These are phyloP conservation scores for Deilephila elpenor DNA, from an alignment of 2,888 invertebrate species.

Conservation along the genomic window DNA sequence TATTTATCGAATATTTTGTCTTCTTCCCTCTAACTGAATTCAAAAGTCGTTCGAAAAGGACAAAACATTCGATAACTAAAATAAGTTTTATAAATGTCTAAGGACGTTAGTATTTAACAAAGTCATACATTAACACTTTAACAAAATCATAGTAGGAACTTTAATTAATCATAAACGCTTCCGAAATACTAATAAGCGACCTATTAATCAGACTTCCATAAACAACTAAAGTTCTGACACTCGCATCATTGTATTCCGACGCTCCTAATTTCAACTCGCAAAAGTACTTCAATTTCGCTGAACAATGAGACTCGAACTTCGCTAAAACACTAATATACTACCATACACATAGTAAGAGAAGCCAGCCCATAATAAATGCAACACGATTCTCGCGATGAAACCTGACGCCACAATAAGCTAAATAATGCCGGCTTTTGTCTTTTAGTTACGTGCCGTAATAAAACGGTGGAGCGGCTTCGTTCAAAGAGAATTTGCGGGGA, in stretches of 20 bases:
- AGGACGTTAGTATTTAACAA: no score
- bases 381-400: conserved; percentile 12
- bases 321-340: background rate
- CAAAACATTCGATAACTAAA: no score
- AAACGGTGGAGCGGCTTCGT: background rate
- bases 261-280: conserved; percentile 8
- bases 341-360: background rate
- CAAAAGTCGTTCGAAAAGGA: no score
- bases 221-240: background rate
- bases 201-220: background rate
- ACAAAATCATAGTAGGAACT: no score
- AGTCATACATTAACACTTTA: no score
- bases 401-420: conserved; percentile 39
- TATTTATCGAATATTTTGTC: no score
- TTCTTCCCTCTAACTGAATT: no score
- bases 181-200: background rate
- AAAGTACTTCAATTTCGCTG: conserved; percentile 12
- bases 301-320: background rate
- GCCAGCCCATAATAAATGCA: background rate
- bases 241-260: background rate
- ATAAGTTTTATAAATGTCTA: no score
- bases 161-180: background rate
- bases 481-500: conserved; percentile 11
- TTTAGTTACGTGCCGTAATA: conserved; percentile 30
- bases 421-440: conserved; percentile 36